These are phyloP conservation scores for Junonia oenone DNA, from an alignment of 2,888 invertebrate genomes.

Conservation along the genomic window DNA sequence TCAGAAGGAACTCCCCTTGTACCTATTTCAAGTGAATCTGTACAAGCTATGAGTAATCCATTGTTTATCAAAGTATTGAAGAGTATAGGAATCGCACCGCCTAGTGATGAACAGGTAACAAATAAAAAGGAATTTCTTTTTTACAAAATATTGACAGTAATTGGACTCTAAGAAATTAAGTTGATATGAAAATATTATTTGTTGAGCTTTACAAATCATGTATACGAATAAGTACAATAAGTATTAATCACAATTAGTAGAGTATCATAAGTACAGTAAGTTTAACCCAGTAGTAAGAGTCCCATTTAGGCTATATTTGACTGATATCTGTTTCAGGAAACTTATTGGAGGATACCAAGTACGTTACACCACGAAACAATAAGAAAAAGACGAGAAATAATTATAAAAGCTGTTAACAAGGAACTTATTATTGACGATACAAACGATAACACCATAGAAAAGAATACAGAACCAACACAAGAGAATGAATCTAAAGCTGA, in stretches of 20 bases:
- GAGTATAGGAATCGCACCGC: constrained; percentile 85
- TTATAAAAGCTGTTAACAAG: constrained; percentile 78
- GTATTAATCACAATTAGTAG: no score
- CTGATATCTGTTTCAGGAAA: constrained; percentile 78
- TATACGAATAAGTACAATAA: no score
- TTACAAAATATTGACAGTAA: no score
- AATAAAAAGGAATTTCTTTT: no score
- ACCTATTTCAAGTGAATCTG: constrained; percentile 85
- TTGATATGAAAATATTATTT: no score
- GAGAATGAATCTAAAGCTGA: constrained; percentile 22
- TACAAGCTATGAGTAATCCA: constrained; percentile 86
- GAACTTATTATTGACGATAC: constrained; percentile 54
- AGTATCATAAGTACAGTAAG: no score
- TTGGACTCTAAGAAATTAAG: no score
- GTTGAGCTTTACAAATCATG: no score
- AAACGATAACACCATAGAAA: constrained; percentile 8
- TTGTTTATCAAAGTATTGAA: constrained; percentile 84
- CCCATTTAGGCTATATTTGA: no score
- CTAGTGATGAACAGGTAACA: constrained; percentile 85
- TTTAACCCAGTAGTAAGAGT: no score
- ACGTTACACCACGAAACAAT: constrained; percentile 77
- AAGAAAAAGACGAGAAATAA: constrained; percentile 75
- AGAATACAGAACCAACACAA: constrained; percentile 12
- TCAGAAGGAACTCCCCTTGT: constrained; percentile 88
- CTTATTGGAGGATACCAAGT: constrained; percentile 92